A percentile compares a stretch with the other conserved stretches of the same genome.
Conservation (phyloP, 2,113 vertebrate species). For the Agapornis roseicollis region DNA sequence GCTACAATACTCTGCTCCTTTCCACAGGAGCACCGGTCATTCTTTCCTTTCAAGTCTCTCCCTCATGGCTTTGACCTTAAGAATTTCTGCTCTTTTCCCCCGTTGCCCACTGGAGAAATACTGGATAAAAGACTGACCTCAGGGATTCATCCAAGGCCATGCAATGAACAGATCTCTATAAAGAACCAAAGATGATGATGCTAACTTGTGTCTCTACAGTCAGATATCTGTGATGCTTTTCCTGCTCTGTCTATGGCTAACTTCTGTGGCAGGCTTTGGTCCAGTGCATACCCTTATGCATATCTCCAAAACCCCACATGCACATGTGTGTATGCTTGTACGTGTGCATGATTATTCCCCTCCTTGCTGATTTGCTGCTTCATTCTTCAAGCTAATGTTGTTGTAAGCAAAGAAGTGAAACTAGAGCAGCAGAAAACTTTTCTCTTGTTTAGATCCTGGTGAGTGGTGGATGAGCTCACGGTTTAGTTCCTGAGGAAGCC, state of each 20-base stretch:
- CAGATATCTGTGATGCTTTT: neutral
- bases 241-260: neutral
- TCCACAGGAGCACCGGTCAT: neutral
- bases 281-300: too few species aligned
- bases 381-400: neutral
- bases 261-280: neutral
- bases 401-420: neutral
- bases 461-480: neutral
- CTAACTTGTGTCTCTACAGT: neutral
- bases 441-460: neutral
- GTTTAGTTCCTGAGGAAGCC: neutral
- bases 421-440: neutral
- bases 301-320: neutral
- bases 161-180: neutral
- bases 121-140: neutral
- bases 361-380: rapidly evolving
- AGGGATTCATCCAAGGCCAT: neutral
- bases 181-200: neutral
- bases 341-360: neutral
- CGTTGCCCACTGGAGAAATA: neutral
- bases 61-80: neutral
- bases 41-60: neutral
- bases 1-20: neutral
- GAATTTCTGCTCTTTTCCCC: neutral
- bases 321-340: rapidly evolving